phyloP scores from a whole-genome alignment of 2,113 vertebrate species.

The Peromyscus californicus region DNA sequence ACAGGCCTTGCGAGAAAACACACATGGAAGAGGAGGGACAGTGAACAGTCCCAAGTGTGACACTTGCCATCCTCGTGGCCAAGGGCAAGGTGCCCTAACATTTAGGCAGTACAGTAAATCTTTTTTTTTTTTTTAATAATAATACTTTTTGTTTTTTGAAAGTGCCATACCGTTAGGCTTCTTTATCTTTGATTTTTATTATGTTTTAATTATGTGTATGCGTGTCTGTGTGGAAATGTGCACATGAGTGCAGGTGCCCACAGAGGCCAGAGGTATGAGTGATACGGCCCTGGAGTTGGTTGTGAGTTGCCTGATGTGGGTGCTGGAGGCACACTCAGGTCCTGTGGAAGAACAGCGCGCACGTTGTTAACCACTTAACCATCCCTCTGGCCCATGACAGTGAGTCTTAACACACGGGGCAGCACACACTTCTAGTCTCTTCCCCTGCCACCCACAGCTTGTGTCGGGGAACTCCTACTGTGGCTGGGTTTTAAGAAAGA shows the following conservation, averaged over 20 bases:
- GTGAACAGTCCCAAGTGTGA: background rate
- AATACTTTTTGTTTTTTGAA: background rate
- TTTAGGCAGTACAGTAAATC: background rate
- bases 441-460: background rate
- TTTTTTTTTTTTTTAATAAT: background rate
- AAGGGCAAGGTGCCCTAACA: no score
- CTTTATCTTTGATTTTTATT: background rate
- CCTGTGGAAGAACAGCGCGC: background rate
- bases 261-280: background rate
- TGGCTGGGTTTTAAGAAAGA: background rate
- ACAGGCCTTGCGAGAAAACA: fast-evolving
- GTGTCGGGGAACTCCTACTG: fast-evolving
- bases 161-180: background rate
- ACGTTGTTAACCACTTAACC: background rate
- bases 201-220: background rate
- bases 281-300: background rate
- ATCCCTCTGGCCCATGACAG: background rate
- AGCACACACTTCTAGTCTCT: background rate
- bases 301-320: background rate
- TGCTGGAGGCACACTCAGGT: background rate
- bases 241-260: background rate
- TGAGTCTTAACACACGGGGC: background rate
- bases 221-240: background rate
- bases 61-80: no score
- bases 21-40: background rate